Evolutionary conservation across 2,888 invertebrate genomes (phyloP).

Genomic region (Leucophora obtusa): DNA sequence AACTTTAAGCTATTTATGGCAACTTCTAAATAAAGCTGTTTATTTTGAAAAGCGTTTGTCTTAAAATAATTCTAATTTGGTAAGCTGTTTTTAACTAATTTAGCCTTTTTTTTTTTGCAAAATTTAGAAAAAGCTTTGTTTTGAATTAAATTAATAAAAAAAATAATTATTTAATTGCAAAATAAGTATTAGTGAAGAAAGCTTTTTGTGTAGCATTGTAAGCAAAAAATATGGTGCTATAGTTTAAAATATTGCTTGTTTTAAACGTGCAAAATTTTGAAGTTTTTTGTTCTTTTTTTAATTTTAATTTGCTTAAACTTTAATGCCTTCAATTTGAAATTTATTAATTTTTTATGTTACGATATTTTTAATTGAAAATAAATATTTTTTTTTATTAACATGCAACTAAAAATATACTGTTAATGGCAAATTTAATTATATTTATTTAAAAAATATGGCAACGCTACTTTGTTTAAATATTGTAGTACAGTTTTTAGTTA

Average conservation of each 20-base stretch:
- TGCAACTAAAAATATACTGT: conserved; percentile 48
- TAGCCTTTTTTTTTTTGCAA: no score
- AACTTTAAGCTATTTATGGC: no score
- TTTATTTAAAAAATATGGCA: conserved; percentile 20
- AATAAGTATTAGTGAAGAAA: background rate
- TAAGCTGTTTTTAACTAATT: no score
- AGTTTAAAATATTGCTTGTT: background rate
- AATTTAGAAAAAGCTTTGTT: no score
- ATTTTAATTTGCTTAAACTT: conserved; percentile 4
- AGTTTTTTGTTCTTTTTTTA: background rate
- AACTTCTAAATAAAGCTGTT: no score
- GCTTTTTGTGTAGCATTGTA: background rate
- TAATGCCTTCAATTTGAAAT: conserved; percentile 58
- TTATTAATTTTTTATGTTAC: conserved; percentile 6
- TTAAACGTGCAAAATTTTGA: background rate
- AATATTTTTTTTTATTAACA: conserved; percentile 25
- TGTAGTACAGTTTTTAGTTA: conserved; percentile 14
- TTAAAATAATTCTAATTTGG: no score
- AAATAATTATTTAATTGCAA: background rate
- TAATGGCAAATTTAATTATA: conserved; percentile 10
- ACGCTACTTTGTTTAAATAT: conserved; percentile 38
- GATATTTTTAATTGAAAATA: conserved; percentile 11
- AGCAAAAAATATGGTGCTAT: background rate
- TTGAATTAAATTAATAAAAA: background rate
- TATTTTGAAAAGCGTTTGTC: background rate